Evolutionary conservation across 1,140 invertebrate species (phyloP).

Genomic region (Theocolax elegans): DNA sequence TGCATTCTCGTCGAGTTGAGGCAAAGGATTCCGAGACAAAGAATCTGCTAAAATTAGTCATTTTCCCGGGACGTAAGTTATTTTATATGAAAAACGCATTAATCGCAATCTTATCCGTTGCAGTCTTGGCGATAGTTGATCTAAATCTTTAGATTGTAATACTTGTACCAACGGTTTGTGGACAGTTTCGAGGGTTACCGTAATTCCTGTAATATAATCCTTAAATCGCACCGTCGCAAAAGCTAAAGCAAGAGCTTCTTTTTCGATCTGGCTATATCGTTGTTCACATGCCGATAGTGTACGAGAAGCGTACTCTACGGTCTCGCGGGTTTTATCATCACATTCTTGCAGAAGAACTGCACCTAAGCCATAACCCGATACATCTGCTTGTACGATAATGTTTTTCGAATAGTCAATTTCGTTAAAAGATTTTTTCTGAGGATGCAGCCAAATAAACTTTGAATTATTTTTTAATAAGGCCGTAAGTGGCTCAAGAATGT

Average conservation of each 20-base stretch:
- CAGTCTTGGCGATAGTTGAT: slow-evolving; percentile 52
- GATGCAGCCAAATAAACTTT: too few relatives aligned
- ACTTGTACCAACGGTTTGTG: slow-evolving; percentile 52
- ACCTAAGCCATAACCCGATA: neutral
- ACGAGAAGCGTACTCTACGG: neutral
- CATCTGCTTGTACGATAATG: too few relatives aligned
- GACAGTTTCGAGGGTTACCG: slow-evolving; percentile 51
- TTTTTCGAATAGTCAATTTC: slow-evolving; percentile 4
- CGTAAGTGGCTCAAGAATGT: too few relatives aligned
- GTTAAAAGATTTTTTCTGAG: too few relatives aligned
- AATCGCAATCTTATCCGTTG: slow-evolving; percentile 56
- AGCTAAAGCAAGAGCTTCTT: slow-evolving; percentile 46
- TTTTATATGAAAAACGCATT: slow-evolving; percentile 51
- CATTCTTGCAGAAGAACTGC: neutral
- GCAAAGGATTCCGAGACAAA: too few relatives aligned
- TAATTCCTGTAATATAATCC: slow-evolving; percentile 46
- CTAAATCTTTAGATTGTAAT: slow-evolving; percentile 46
- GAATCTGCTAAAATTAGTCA: too few relatives aligned
- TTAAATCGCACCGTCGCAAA: slow-evolving; percentile 55
- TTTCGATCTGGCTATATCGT: slow-evolving; percentile 47
- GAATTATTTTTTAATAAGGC: too few relatives aligned
- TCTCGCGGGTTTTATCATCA: neutral
- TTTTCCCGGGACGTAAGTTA: too few relatives aligned
- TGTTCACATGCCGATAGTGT: neutral
- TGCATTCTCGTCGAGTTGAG: too few relatives aligned